phyloP scores from a whole-genome alignment of 2,113 vertebrate species.

The Anser cygnoides region DNA sequence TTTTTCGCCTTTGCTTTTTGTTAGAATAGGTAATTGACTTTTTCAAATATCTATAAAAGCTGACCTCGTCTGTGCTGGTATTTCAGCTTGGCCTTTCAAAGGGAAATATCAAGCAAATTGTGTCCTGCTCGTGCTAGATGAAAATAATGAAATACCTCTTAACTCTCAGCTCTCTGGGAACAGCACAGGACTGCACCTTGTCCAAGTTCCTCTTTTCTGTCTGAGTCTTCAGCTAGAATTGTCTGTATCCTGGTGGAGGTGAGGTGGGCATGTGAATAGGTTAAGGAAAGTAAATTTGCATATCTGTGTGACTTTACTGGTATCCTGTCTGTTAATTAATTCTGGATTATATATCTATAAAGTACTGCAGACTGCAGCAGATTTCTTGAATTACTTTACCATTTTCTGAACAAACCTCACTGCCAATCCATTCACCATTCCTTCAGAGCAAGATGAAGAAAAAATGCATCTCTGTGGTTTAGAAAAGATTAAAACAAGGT shows the following conservation, averaged over 20 bases:
- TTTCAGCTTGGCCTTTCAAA: not conserved
- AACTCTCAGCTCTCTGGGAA: not conserved
- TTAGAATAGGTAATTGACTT: not conserved
- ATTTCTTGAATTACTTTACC: not conserved
- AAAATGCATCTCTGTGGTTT: not conserved
- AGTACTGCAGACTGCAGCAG: not conserved
- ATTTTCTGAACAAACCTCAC: not conserved
- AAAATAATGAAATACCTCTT: not conserved
- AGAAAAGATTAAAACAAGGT: not conserved
- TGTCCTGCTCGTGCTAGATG: not conserved
- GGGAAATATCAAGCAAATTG: not conserved
- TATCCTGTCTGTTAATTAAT: not conserved
- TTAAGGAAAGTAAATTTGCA: not conserved
- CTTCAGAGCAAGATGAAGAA: not conserved
- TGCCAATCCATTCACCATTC: not conserved
- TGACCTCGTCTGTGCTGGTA: not conserved
- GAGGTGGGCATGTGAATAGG: not conserved
- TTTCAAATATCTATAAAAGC: not conserved
- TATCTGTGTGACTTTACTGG: not conserved
- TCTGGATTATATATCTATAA: not conserved
- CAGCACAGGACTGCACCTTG: not conserved
- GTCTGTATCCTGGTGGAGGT: not conserved
- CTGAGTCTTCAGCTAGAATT: not conserved
- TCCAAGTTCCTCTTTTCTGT: not conserved
- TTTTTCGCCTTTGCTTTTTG: not conserved